Percentiles rank a stretch among this genome's conserved stretches.
phyloP scores from a whole-genome alignment of 2,113 vertebrate genomes.

The Lepisosteus oculatus region DNA sequence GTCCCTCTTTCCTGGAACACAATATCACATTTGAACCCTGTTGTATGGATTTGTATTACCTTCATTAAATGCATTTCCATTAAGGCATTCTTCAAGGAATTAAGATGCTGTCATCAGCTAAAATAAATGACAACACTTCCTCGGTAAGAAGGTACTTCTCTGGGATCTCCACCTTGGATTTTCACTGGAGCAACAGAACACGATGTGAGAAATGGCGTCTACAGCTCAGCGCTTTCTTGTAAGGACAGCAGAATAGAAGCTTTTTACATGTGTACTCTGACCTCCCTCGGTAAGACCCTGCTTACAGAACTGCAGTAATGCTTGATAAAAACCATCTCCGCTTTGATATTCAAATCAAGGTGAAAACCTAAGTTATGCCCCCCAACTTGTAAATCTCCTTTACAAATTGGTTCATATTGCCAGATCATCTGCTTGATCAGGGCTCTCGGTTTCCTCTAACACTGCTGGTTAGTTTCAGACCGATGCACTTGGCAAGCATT shows the following conservation, averaged over 20 bases:
- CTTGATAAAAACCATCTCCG: not conserved
- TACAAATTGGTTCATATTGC: constrained; percentile 11
- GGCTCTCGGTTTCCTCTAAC: not conserved
- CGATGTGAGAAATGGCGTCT: not conserved
- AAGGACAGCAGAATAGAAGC: not conserved
- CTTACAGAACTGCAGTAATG: not conserved
- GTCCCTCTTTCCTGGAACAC: not conserved
- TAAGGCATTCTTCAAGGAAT: not conserved
- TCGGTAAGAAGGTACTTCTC: not conserved
- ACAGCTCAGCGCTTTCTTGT: not conserved
- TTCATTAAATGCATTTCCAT: constrained; percentile 1
- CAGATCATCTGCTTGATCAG: constrained; percentile 10
- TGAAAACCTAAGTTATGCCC: not conserved
- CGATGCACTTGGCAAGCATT: not conserved
- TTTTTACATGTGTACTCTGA: no score
- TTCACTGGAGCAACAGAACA: not conserved
- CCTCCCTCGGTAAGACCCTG: not conserved
- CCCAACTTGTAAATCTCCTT: constrained; percentile 9
- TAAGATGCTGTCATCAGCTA: not conserved
- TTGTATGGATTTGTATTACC: not conserved
- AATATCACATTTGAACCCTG: not conserved
- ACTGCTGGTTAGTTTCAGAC: constrained; percentile 12
- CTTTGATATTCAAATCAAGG: not conserved
- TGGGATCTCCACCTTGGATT: not conserved
- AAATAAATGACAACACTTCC: constrained; percentile 10